These are phyloP conservation scores for Dromococcyx pavoninus DNA, from an alignment of 2,797 vertebrate genomes.

Conservation along the genomic window DNA sequence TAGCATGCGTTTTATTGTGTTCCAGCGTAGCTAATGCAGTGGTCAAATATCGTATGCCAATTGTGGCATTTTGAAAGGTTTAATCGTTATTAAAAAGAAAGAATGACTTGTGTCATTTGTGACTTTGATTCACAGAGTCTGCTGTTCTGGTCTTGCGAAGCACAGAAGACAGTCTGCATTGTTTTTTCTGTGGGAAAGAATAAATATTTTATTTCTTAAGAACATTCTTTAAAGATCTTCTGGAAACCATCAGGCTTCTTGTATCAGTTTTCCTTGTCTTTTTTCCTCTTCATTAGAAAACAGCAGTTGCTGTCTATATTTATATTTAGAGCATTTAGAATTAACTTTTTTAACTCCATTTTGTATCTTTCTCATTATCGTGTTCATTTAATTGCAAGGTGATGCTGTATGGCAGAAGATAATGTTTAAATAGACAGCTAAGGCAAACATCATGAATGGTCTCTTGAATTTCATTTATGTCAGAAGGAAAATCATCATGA, in stretches of 20 bases:
- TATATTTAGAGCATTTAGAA: not conserved
- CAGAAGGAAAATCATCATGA: not conserved
- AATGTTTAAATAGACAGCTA: not conserved
- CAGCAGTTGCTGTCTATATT: not conserved
- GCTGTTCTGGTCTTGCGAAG: not conserved
- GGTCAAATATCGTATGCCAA: not conserved
- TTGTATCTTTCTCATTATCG: not conserved
- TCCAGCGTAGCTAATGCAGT: not conserved
- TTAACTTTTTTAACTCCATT: not conserved
- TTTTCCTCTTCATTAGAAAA: not conserved
- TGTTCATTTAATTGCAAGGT: not conserved
- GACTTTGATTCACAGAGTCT: not conserved
- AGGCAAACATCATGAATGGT: not conserved
- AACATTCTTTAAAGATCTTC: not conserved
- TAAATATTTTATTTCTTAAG: not conserved
- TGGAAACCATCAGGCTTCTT: not conserved
- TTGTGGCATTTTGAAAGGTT: not conserved
- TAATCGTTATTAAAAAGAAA: not conserved
- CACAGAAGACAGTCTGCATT: not conserved
- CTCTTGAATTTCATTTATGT: not conserved
- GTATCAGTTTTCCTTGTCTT: not conserved
- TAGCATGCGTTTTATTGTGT: not conserved
- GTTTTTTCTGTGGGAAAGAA: not conserved
- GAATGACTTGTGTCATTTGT: not conserved
- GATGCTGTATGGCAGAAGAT: not conserved